Base-by-base conservation (phyloP, 92 coral and sea anemone species). In the Parazoanthus darwini region DNA sequence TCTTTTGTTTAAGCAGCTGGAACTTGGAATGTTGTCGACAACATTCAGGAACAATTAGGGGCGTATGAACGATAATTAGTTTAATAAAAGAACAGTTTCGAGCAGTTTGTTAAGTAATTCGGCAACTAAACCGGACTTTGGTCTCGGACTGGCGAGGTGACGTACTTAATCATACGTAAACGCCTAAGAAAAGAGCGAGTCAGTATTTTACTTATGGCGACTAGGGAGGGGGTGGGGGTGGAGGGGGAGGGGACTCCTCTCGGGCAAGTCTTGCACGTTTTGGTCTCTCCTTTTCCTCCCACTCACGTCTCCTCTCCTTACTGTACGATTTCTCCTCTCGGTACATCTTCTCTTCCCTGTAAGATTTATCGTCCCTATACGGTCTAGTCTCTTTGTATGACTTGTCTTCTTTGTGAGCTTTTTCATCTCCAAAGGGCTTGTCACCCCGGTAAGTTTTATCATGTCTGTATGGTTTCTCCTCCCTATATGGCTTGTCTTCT, bases 221-320 rank as follows among this genome's bases (percentile, higher is more conserved):
- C 42, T 39, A 0, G 9, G 99, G 98, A 14, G 95, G 94, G 3
- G 94, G 96, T 10, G 99, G 99, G 8, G 98, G 98, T 25, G 98
- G 98, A 25, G 99, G 99, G 38, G 99, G 98, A 25, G 99, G 99
- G 4, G 98, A 93, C 65, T 95, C 98, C 26, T 95, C 98, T 70
- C 88, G 77, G 4, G 96, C 89, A 56, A 86, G 44, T 18, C 92
- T 94, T 16, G 94, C 91, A 72, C 95, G 90, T 87, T 94, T 94
- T 22, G 96, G 81, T 80, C 91, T 90, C 20, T 96, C 96, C 10
- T 81, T 82, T 33, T 90, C 92, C 25, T 89, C 93, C 86, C 89
- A 76, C 36, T 94, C 96, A 23, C 94, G 82, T 77, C 94, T 67
- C 22, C 94, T 92, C 18, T 96, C 98, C 67, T 93, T 96, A 7